phyloP scores from a whole-genome alignment of 1,140 invertebrate genomes.

The Brachionus angularis region DNA sequence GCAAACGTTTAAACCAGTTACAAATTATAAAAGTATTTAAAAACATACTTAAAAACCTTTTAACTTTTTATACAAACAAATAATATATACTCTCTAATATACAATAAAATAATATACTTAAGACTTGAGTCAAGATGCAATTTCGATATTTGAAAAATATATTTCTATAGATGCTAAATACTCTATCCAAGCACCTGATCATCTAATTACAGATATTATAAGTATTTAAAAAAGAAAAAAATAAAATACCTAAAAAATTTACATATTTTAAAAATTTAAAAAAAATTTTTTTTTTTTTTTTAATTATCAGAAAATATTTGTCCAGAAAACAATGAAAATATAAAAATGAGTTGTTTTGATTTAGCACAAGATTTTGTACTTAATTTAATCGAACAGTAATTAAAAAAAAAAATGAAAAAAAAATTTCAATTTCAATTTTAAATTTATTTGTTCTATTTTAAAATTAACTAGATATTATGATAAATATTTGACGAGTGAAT shows the following conservation, averaged over 20 bases:
- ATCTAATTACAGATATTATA: background rate
- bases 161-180: slow-evolving; percentile 20
- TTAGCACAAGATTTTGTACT: background rate
- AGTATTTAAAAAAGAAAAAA: no score
- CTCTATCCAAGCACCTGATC: background rate
- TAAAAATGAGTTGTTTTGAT: background rate
- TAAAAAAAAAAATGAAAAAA: background rate
- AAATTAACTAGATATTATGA: slow-evolving; percentile 25
- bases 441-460: background rate
- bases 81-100: background rate
- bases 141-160: slow-evolving; percentile 31
- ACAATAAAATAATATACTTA: background rate
- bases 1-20: no score
- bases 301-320: background rate
- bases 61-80: background rate
- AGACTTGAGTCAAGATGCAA: background rate
- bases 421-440: background rate
- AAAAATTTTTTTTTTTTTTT: background rate
- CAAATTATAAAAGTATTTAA: background rate
- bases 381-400: slow-evolving; percentile 10
- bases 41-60: background rate
- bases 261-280: no score
- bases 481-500: slow-evolving; percentile 31
- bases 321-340: slow-evolving; percentile 2
- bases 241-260: no score